A percentile compares a stretch with the other conserved stretches of the same genome.
Conservation (phyloP, 2,113 vertebrate species). For the Elephas maximus region DNA sequence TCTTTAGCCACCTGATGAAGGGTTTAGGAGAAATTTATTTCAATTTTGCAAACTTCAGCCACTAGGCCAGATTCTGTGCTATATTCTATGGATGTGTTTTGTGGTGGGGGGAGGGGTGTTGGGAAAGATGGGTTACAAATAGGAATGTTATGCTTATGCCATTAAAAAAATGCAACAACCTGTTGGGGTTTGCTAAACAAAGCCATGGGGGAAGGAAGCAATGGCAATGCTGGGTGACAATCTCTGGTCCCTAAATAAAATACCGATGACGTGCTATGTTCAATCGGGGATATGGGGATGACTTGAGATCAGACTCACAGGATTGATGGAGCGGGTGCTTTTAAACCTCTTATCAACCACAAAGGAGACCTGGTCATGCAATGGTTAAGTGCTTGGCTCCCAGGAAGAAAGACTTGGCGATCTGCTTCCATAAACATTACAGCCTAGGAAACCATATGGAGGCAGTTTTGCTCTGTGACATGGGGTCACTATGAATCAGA, state of each 20-base stretch:
- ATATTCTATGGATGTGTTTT: rapidly evolving
- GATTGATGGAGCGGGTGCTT: rapidly evolving
- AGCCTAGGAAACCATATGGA: no score
- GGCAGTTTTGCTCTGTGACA: no score
- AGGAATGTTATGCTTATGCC: rapidly evolving
- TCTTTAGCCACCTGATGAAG: background rate
- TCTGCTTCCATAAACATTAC: no score
- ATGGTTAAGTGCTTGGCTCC: no score
- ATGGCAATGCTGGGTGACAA: rapidly evolving
- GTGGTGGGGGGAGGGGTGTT: no score
- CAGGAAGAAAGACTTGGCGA: no score
- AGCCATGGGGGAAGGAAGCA: rapidly evolving
- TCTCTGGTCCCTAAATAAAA: rapidly evolving
- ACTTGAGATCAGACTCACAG: no score
- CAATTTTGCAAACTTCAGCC: rapidly evolving
- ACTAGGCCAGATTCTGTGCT: background rate
- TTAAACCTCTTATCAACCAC: background rate
- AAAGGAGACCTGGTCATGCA: no score
- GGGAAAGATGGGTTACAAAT: rapidly evolving
- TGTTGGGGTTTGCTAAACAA: no score
- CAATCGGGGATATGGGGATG: rapidly evolving
- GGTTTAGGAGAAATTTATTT: no score
- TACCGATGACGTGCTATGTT: rapidly evolving
- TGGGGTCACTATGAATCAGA: no score
- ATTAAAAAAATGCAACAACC: no score